Conservation (phyloP, 2,113 vertebrate species). For the Ptilonorhynchus violaceus region DNA sequence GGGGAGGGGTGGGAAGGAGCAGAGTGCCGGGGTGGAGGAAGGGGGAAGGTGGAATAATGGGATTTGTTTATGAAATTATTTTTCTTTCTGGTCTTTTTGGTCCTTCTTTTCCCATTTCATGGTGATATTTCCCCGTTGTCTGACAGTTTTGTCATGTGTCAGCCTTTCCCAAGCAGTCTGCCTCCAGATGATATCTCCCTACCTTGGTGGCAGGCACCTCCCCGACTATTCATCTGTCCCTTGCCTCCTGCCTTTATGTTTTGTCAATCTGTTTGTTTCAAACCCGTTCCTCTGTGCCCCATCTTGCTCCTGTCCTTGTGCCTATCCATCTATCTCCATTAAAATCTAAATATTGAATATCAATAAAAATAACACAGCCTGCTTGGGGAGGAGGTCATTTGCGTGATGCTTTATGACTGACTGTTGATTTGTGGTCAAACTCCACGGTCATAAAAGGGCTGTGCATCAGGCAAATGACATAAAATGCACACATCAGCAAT, state of each 20-base stretch:
- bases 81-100: neutral
- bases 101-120: neutral
- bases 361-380: conserved; percentile 27
- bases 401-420: neutral
- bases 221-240: neutral
- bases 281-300: neutral
- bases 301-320: neutral
- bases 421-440: conserved; percentile 45
- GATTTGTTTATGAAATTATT: neutral
- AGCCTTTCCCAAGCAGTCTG: neutral
- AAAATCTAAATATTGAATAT: conserved; percentile 52
- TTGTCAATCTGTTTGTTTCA: neutral
- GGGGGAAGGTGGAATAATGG: neutral
- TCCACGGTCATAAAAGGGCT: neutral
- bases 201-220: conserved; percentile 44
- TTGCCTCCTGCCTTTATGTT: neutral
- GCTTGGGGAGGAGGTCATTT: neutral
- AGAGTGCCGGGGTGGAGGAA: neutral
- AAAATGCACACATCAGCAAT: conserved; percentile 37
- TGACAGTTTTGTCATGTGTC: neutral
- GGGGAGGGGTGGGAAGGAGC: neutral
- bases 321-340: conserved; percentile 6
- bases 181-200: conserved; percentile 11
- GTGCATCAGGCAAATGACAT: neutral
- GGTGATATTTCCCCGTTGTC: neutral